A percentile compares a stretch with the other conserved stretches of the same genome.
phyloP scores from a whole-genome alignment of 2,113 vertebrate genomes.

The Xerus inauris region DNA sequence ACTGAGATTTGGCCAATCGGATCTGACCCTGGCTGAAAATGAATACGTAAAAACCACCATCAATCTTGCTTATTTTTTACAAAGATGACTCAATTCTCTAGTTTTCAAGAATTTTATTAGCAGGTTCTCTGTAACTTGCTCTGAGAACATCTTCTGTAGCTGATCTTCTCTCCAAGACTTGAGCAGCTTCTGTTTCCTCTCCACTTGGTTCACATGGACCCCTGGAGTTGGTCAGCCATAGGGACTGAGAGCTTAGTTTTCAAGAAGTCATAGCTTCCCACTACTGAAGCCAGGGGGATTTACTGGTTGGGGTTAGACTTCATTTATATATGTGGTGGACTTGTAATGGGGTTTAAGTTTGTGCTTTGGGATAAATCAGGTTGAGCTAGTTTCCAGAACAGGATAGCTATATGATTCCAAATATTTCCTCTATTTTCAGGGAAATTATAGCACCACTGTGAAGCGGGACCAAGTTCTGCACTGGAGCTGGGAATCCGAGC shows the following conservation, averaged over 20 bases:
- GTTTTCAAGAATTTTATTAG: conserved; percentile 26
- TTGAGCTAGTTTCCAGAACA: background rate
- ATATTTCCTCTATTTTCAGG: conserved; percentile 76
- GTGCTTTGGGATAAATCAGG: background rate
- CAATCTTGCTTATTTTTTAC: background rate
- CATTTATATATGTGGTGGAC: accelerated
- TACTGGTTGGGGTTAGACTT: background rate
- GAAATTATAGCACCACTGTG: conserved; percentile 76
- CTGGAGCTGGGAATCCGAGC: conserved; percentile 84
- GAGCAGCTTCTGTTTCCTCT: background rate
- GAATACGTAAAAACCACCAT: background rate
- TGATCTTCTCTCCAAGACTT: background rate
- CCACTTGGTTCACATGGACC: background rate
- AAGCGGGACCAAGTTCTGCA: conserved; percentile 65
- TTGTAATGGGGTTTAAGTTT: background rate
- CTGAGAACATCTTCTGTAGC: background rate
- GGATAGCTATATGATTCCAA: background rate
- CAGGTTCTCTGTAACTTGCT: background rate
- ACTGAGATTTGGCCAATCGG: background rate
- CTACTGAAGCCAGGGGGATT: background rate
- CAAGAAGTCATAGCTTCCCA: background rate
- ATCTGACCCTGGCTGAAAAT: background rate
- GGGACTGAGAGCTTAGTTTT: background rate
- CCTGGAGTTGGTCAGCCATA: background rate
- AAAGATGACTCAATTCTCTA: background rate